phyloP scores from a whole-genome alignment of 2,888 invertebrate genomes.

The Chorisops tibialis region DNA sequence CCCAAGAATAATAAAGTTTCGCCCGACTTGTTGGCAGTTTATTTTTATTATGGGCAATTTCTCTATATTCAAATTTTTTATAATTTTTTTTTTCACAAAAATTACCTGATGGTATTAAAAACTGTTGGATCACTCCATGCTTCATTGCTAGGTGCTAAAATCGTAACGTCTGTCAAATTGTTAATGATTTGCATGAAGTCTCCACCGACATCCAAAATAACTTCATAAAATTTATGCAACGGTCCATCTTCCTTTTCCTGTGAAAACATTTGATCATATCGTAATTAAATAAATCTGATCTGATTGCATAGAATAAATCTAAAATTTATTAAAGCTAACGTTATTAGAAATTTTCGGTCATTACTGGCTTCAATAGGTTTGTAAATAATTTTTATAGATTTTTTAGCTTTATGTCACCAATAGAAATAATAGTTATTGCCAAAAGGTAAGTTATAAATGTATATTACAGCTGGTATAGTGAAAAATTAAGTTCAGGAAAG shows the following conservation, averaged over 20 bases:
- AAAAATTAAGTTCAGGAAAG: too few species aligned
- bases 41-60: too few species aligned
- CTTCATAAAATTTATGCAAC: conserved; percentile 76
- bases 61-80: too few species aligned
- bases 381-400: neutral
- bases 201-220: conserved; percentile 72
- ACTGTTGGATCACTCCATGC: conserved; percentile 76
- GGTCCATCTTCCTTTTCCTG: conserved; percentile 73
- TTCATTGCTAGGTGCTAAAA: conserved; percentile 86
- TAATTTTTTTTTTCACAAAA: conserved; percentile 61
- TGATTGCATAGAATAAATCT: neutral
- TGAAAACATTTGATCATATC: conserved; percentile 30
- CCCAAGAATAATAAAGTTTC: too few species aligned
- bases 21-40: too few species aligned
- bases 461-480: too few species aligned
- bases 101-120: conserved; percentile 63
- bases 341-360: neutral
- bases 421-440: neutral
- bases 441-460: too few species aligned
- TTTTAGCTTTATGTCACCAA: neutral
- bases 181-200: conserved; percentile 71
- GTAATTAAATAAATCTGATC: conserved; percentile 2
- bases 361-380: neutral
- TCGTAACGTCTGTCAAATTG: conserved; percentile 69
- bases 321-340: neutral